A percentile compares a stretch with the other conserved stretches of the same genome.
Conservation (phyloP, 53 echinoderm and acorn worm genomes). For the Hippasteria phrygiana region DNA sequence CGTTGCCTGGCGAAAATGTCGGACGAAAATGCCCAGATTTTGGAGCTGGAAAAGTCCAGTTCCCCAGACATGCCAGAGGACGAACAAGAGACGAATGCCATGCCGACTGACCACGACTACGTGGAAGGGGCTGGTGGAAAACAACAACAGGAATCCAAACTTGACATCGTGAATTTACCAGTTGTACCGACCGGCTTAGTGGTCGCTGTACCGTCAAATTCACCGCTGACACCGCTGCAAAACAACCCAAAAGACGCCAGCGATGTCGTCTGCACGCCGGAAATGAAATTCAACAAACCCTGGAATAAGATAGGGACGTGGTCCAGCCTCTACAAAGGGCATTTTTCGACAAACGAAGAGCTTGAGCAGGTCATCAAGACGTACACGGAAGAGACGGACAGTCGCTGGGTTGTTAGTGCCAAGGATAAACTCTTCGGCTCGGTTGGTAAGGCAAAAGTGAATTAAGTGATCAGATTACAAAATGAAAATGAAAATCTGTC, state of each 20-base stretch:
- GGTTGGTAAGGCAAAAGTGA: constrained; percentile 46
- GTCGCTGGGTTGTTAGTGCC: constrained; percentile 43
- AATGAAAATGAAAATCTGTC: no score
- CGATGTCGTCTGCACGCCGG: not conserved
- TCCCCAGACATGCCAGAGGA: not conserved
- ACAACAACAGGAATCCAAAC: not conserved
- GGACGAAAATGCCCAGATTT: not conserved
- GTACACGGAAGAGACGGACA: constrained; percentile 51
- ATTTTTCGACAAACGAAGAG: constrained; percentile 18
- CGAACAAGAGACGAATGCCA: not conserved
- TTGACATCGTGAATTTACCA: constrained; percentile 33
- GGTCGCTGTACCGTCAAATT: not conserved
- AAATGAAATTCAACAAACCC: not conserved
- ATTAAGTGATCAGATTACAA: no score
- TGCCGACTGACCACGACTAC: constrained; percentile 35
- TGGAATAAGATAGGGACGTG: constrained; percentile 45
- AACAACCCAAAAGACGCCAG: not conserved
- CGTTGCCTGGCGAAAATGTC: constrained; percentile 29
- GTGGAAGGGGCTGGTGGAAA: constrained; percentile 34
- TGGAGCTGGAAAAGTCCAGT: not conserved
- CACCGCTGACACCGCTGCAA: not conserved
- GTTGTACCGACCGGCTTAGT: not conserved
- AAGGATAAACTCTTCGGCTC: constrained; percentile 48
- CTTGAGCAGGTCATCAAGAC: constrained; percentile 37
- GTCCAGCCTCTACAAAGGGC: constrained; percentile 30